These are phyloP conservation scores for Hypomecis atomaria DNA, from an alignment of 2,888 invertebrate genomes.

Conservation along the genomic window DNA sequence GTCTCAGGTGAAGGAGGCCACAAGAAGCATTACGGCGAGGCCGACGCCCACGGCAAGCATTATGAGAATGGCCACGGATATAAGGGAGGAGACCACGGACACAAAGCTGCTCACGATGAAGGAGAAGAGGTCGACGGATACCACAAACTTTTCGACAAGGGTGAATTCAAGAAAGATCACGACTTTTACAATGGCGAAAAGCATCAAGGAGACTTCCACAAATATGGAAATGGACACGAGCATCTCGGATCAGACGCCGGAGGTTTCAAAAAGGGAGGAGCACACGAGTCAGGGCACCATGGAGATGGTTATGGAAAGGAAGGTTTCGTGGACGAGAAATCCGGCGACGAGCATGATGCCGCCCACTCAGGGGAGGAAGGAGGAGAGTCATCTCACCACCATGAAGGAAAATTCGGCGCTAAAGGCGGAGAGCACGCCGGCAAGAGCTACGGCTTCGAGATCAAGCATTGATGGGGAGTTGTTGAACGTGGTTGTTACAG, in stretches of 20 bases:
- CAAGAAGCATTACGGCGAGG: constrained; percentile 79
- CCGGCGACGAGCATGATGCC: constrained; percentile 65
- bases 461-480: constrained; percentile 63
- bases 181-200: constrained; percentile 88
- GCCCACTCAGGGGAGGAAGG: constrained; percentile 82
- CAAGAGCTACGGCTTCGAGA: constrained; percentile 76
- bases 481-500: constrained; percentile 62
- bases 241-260: constrained; percentile 81
- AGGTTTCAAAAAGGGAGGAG: constrained; percentile 80
- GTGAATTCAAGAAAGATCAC: constrained; percentile 89
- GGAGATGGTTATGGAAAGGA: constrained; percentile 75
- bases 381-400: constrained; percentile 75
- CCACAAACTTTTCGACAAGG: constrained; percentile 88
- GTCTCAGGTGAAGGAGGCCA: constrained; percentile 79
- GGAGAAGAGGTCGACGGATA: constrained; percentile 87
- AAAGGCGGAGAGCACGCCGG: constrained; percentile 59
- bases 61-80: constrained; percentile 79
- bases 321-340: constrained; percentile 82
- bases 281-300: constrained; percentile 81
- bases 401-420: constrained; percentile 78
- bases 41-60: constrained; percentile 79
- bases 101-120: constrained; percentile 83
- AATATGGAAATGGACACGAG: constrained; percentile 81
- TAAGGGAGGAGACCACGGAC: constrained; percentile 81
- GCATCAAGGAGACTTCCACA: constrained; percentile 84